Conservation (phyloP, 2,797 vertebrate genomes). For the Mustela erminea region DNA sequence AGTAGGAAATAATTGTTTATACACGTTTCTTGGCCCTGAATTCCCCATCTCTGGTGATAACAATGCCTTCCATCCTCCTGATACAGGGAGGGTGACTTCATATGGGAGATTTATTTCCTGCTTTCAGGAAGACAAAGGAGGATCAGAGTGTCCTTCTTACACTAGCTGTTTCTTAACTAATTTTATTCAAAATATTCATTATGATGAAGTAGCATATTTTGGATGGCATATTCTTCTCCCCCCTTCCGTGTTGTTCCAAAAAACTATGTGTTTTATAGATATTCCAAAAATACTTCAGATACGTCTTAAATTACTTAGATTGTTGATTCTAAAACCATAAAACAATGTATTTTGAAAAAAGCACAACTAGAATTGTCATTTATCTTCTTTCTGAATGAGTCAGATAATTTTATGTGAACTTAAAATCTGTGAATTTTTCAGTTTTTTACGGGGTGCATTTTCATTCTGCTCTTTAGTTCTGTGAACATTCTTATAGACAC, state of each 20-base stretch:
- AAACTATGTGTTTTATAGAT: neutral
- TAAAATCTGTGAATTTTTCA: neutral
- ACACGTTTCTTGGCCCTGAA: neutral
- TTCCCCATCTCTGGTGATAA: neutral
- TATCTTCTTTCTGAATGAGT: neutral
- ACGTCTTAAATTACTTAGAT: neutral
- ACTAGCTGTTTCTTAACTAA: neutral
- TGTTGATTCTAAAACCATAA: neutral
- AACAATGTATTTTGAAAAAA: constrained; percentile 17
- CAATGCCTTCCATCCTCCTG: neutral
- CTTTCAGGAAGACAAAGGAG: neutral
- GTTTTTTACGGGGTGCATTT: neutral
- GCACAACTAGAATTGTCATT: neutral
- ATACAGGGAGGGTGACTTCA: neutral
- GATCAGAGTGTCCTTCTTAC: neutral
- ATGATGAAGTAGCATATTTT: neutral
- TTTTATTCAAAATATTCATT: neutral
- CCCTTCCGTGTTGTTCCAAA: neutral
- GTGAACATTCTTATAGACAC: neutral
- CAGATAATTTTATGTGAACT: neutral
- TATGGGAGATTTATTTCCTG: neutral
- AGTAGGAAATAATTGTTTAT: neutral
- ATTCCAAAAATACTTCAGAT: neutral
- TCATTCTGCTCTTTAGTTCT: neutral
- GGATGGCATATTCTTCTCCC: neutral